phyloP scores from a whole-genome alignment of 35 echinoderm and acorn worm genomes.

The Chiridota heheva region DNA sequence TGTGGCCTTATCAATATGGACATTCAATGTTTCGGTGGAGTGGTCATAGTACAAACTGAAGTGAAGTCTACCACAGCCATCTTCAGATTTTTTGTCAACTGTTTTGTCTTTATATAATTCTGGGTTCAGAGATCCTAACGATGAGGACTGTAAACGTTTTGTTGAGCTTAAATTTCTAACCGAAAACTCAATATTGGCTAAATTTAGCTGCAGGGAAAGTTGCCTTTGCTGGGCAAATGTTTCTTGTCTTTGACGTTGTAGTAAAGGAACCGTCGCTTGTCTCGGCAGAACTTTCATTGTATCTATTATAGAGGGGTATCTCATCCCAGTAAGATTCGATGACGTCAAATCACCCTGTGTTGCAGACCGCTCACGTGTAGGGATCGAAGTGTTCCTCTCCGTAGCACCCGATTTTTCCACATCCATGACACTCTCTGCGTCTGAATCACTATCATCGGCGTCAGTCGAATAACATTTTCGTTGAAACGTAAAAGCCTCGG shows the following conservation, averaged over 20 bases:
- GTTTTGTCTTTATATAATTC: slow-evolving; percentile 82
- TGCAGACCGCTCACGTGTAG: slow-evolving; percentile 37
- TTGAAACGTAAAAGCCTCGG: slow-evolving; percentile 43
- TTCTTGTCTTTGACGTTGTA: slow-evolving; percentile 79
- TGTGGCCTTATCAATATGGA: slow-evolving; percentile 76
- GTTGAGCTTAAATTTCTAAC: slow-evolving; percentile 74
- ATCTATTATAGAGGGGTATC: slow-evolving; percentile 18
- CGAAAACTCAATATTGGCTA: slow-evolving; percentile 86
- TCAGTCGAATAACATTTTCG: slow-evolving; percentile 60
- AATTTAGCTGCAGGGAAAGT: slow-evolving; percentile 87
- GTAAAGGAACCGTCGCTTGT: slow-evolving; percentile 85
- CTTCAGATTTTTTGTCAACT: slow-evolving; percentile 46
- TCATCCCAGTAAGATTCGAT: slow-evolving; percentile 19
- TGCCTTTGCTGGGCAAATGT: slow-evolving; percentile 80
- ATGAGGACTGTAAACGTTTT: slow-evolving; percentile 58
- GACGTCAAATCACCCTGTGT: slow-evolving; percentile 19
- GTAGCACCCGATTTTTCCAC: slow-evolving; percentile 38
- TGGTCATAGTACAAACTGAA: slow-evolving; percentile 90
- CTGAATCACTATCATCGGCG: slow-evolving; percentile 80
- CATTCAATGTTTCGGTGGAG: slow-evolving; percentile 71
- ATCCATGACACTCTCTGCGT: slow-evolving; percentile 85
- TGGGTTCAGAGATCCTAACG: slow-evolving; percentile 64
- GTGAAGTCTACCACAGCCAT: slow-evolving; percentile 75
- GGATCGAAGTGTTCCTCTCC: background rate
- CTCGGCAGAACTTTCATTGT: slow-evolving; percentile 68